phyloP scores from a whole-genome alignment of 2,797 vertebrate genomes.

The Neosalanx taihuensis region DNA sequence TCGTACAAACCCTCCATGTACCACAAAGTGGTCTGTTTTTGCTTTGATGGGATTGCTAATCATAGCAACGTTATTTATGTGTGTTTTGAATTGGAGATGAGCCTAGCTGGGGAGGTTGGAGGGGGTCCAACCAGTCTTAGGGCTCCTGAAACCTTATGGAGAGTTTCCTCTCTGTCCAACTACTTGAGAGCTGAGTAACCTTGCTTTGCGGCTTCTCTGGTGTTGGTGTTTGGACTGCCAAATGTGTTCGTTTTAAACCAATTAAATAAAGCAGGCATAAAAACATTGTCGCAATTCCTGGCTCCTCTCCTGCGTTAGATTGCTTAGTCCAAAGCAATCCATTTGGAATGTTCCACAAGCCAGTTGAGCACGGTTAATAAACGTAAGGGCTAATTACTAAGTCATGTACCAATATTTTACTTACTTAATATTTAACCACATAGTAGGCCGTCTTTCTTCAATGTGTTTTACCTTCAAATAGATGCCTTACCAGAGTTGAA shows the following conservation, averaged over 20 bases:
- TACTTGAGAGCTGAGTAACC: conserved; percentile 67
- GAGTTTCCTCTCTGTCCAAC: conserved; percentile 66
- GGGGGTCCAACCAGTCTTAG: conserved; percentile 66
- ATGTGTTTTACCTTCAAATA: conserved; percentile 12
- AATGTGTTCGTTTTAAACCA: conserved; percentile 58
- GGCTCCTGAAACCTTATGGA: conserved; percentile 70
- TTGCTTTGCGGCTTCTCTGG: conserved; percentile 63
- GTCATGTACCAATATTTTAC: conserved; percentile 9
- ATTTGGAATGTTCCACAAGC: conserved; percentile 17
- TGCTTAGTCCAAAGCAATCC: conserved; percentile 12
- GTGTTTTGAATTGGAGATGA: conserved; percentile 76
- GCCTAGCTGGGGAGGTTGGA: conserved; percentile 66
- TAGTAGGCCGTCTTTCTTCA: neutral
- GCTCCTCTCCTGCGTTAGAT: conserved; percentile 32
- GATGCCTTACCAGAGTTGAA: conserved; percentile 9
- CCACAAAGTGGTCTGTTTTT: conserved; percentile 74
- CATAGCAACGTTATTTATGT: conserved; percentile 73
- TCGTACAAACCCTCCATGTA: conserved; percentile 70
- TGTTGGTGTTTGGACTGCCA: conserved; percentile 65
- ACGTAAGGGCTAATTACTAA: conserved; percentile 18
- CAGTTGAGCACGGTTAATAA: conserved; percentile 29
- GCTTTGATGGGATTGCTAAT: conserved; percentile 77
- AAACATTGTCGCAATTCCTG: conserved; percentile 47
- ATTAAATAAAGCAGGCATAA: conserved; percentile 64
- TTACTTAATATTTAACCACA: conserved; percentile 16